phyloP scores from a whole-genome alignment of 2,888 invertebrate genomes.

The Pollenia griseotomentosa region DNA sequence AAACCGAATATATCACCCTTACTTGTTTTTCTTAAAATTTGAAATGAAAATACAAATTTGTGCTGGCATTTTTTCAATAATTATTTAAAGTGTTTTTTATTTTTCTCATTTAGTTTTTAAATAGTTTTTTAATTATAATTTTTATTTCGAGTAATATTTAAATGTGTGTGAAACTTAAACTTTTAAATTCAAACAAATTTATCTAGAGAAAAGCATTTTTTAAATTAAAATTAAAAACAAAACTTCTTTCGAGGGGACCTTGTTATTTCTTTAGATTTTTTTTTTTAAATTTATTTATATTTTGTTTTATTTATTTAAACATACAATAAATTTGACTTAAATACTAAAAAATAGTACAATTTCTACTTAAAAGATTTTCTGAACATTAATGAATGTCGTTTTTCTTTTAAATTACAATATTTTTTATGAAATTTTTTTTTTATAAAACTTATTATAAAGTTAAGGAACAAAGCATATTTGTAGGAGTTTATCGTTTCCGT shows the following conservation, averaged over 20 bases:
- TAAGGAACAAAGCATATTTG: constrained; percentile 60
- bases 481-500: constrained; percentile 7
- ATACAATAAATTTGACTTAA: constrained; percentile 59
- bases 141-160: constrained; percentile 1
- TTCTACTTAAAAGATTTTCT: constrained; percentile 45
- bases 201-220: constrained; percentile 24
- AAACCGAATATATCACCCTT: too few species aligned
- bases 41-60: constrained; percentile 45
- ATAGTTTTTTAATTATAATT: constrained; percentile 37
- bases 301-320: constrained; percentile 15
- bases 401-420: constrained; percentile 36
- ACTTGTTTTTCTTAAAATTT: not conserved
- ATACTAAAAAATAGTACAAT: constrained; percentile 74
- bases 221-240: not conserved
- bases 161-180: constrained; percentile 18
- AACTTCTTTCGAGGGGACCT: constrained; percentile 69
- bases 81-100: constrained; percentile 48
- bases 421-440: constrained; percentile 16
- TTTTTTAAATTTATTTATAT: constrained; percentile 1
- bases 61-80: constrained; percentile 60
- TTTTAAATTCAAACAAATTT: constrained; percentile 20
- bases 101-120: constrained; percentile 19
- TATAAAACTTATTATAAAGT: constrained; percentile 37
- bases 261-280: constrained; percentile 17
- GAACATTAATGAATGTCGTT: constrained; percentile 42